Conservation (phyloP, 2,113 vertebrate species). For the Phaetusa simplex region DNA sequence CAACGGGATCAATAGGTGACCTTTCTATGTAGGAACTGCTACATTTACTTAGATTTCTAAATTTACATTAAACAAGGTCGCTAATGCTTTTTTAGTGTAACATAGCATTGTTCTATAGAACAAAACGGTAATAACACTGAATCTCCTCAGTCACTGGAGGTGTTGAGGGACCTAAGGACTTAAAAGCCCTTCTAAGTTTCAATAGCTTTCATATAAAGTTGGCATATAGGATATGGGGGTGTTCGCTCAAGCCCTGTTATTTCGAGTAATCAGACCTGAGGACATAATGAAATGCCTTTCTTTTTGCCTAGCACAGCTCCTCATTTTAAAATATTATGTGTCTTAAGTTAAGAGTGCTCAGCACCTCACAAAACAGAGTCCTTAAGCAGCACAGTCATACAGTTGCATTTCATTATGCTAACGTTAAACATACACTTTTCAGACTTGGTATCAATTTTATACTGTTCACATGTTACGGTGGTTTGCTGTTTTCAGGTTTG, state of each 20-base stretch:
- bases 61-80: background rate
- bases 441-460: background rate
- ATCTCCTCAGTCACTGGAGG: background rate
- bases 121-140: background rate
- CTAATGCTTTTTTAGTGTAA: background rate
- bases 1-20: background rate
- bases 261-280: background rate
- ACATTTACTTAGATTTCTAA: background rate
- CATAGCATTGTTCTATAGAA: background rate
- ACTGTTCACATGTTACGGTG: background rate
- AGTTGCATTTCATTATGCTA: background rate
- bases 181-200: background rate
- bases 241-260: background rate
- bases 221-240: background rate
- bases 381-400: background rate
- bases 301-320: background rate
- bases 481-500: background rate
- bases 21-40: background rate
- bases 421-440: background rate
- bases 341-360: background rate
- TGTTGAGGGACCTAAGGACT: background rate
- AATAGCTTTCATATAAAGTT: background rate
- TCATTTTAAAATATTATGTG: background rate
- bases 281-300: background rate
- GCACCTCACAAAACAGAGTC: background rate